Conservation (phyloP, 2,888 invertebrate genomes). For the Elmis aenea region DNA sequence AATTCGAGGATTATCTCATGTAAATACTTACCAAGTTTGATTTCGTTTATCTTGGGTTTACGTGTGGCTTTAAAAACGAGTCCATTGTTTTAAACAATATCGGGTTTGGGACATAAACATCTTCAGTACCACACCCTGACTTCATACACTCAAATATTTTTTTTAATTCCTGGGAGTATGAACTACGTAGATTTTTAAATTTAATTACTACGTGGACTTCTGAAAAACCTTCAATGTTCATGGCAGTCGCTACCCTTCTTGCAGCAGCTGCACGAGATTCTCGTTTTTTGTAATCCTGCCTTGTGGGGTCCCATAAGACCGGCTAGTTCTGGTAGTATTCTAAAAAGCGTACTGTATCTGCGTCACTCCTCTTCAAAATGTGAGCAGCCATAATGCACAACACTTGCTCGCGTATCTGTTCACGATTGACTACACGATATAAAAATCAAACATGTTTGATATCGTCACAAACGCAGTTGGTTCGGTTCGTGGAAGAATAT, state of each 20-base stretch:
- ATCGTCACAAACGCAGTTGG: too few species aligned
- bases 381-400: too few species aligned
- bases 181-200: conserved; percentile 16
- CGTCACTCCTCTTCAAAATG: conserved; percentile 14
- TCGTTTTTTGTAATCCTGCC: conserved; percentile 33
- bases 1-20: not conserved
- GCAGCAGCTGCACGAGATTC: conserved; percentile 10
- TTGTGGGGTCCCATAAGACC: conserved; percentile 38
- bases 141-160: conserved; percentile 9
- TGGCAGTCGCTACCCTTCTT: conserved; percentile 6
- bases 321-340: conserved; percentile 36
- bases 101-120: conserved; percentile 9
- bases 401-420: too few species aligned
- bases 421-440: too few species aligned
- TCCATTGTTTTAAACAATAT: conserved; percentile 14
- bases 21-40: conserved; percentile 10
- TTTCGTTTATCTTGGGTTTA: conserved; percentile 7
- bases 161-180: conserved; percentile 15
- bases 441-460: too few species aligned
- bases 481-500: too few species aligned
- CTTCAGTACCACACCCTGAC: conserved; percentile 4
- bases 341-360: conserved; percentile 31
- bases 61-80: conserved; percentile 13
- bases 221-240: conserved; percentile 11
- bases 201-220: conserved; percentile 10